Evolutionary conservation across 2,113 vertebrate species (phyloP).

Genomic region (Anthoscopus minutus): DNA sequence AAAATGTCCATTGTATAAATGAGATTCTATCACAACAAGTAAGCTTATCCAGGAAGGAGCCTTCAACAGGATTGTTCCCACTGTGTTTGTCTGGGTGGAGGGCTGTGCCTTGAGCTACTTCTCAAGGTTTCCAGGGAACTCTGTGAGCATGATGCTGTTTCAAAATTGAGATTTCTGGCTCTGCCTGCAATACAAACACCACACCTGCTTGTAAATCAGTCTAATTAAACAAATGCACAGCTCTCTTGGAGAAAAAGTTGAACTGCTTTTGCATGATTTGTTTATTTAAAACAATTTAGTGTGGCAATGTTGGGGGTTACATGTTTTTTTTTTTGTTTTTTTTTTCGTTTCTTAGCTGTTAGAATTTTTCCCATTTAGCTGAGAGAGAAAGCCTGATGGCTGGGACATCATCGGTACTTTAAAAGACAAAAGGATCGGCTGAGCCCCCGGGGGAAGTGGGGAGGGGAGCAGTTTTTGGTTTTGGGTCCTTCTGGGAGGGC

Average conservation of each 20-base stretch:
- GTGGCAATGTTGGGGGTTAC: too few relatives aligned
- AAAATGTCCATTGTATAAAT: neutral
- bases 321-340: too few relatives aligned
- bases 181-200: neutral
- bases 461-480: too few relatives aligned
- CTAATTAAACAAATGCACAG: neutral
- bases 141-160: neutral
- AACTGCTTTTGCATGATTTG: neutral
- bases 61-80: neutral
- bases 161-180: neutral
- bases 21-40: neutral
- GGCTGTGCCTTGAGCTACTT: fast-evolving
- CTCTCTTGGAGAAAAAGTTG: neutral
- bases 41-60: neutral
- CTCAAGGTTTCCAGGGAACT: neutral
- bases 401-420: too few relatives aligned
- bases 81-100: neutral
- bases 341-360: too few relatives aligned
- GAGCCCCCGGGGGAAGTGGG: too few relatives aligned
- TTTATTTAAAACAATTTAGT: neutral
- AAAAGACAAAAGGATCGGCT: too few relatives aligned
- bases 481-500: too few relatives aligned
- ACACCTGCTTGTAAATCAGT: neutral
- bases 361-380: too few relatives aligned
- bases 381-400: too few relatives aligned